Conservation (phyloP, 2,113 vertebrate genomes). For the Gymnobelideus leadbeateri region DNA sequence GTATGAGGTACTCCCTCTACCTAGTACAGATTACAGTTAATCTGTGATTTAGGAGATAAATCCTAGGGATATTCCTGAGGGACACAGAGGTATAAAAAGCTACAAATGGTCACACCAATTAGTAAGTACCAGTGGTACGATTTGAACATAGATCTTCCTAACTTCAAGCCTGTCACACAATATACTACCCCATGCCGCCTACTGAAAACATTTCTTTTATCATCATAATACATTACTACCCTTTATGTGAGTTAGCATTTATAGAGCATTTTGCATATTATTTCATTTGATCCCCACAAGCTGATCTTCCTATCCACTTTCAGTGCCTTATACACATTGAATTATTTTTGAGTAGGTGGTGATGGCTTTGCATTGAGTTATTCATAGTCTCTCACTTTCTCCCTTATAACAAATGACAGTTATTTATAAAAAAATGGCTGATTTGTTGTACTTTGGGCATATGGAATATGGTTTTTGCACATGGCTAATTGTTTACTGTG, state of each 20-base stretch:
- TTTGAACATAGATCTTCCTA: background rate
- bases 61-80: background rate
- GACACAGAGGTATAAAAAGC: background rate
- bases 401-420: background rate
- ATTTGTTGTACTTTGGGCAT: background rate
- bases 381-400: background rate
- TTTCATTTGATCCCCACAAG: background rate
- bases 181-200: background rate
- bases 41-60: background rate
- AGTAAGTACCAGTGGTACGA: background rate
- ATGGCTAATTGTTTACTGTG: accelerated
- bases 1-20: background rate
- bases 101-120: background rate
- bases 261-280: too few species aligned
- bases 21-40: background rate
- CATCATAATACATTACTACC: background rate
- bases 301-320: too few species aligned
- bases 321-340: background rate
- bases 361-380: background rate
- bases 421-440: background rate
- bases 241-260: background rate
- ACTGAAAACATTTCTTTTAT: background rate
- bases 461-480: background rate
- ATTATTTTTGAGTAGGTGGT: background rate
- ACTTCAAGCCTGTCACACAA: background rate